Evolutionary conservation across 2,113 vertebrate species (phyloP).

Genomic region (Gopherus flavomarginatus): DNA sequence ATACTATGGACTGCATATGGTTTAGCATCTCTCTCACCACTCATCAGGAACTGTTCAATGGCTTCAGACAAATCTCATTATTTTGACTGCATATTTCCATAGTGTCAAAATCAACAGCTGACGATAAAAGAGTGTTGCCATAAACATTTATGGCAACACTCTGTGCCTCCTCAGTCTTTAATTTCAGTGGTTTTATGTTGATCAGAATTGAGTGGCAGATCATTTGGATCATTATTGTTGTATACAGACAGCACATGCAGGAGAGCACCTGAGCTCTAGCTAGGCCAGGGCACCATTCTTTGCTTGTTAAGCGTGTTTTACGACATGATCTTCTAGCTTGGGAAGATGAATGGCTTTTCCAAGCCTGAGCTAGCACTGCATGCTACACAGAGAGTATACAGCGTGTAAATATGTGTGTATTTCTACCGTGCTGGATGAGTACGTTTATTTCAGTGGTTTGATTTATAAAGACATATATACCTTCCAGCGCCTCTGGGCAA

Average conservation of each 20-base stretch:
- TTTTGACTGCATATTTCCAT: constrained; percentile 54
- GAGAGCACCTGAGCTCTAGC: constrained; percentile 34
- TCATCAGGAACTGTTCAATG: constrained; percentile 44
- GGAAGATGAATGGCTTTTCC: constrained; percentile 43
- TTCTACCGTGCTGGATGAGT: constrained; percentile 12
- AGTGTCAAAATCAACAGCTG: constrained; percentile 58
- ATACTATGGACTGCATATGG: constrained; percentile 19
- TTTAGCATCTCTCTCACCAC: constrained; percentile 10
- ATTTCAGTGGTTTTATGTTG: constrained; percentile 64
- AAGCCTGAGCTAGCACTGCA: constrained; percentile 23
- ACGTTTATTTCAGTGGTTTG: constrained; percentile 11
- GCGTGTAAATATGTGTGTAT: not conserved
- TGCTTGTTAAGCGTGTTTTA: constrained; percentile 59
- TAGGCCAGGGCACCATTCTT: not conserved
- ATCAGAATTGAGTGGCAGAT: constrained; percentile 51
- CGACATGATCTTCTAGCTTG: constrained; percentile 61
- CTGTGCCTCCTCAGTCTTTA: constrained; percentile 65
- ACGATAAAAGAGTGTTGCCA: constrained; percentile 62
- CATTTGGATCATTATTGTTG: constrained; percentile 58
- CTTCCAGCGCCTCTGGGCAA: not conserved
- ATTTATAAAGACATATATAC: constrained; percentile 31
- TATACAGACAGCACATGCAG: constrained; percentile 51
- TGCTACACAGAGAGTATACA: not conserved
- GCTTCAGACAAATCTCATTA: constrained; percentile 49
- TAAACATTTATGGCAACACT: constrained; percentile 67